A percentile compares a stretch with the other conserved stretches of the same genome.
These are phyloP conservation scores for Helarctos malayanus DNA, from an alignment of 2,797 vertebrate genomes.

Conservation along the genomic window DNA sequence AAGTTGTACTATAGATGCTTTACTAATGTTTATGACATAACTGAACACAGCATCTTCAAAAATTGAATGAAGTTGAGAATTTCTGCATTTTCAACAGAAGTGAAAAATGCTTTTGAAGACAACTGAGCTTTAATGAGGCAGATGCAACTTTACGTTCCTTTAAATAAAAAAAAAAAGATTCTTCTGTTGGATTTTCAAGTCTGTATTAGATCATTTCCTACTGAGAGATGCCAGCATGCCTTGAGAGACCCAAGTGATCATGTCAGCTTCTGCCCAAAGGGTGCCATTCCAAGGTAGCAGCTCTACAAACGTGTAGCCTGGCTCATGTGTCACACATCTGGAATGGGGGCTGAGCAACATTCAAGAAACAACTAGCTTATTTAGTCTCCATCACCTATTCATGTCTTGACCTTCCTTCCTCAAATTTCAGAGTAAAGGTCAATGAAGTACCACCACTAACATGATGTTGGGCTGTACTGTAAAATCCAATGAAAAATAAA, in stretches of 20 bases:
- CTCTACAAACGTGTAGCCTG: background rate
- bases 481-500: slow-evolving; percentile 56
- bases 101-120: slow-evolving; percentile 16
- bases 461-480: background rate
- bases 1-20: background rate
- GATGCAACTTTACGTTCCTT: background rate
- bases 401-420: background rate
- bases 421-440: background rate
- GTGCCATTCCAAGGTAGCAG: background rate
- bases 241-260: background rate
- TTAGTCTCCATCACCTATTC: background rate
- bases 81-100: background rate
- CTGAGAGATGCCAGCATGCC: background rate
- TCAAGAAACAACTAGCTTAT: background rate
- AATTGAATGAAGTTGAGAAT: background rate
- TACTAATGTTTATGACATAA: slow-evolving; percentile 10
- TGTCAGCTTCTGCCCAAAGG: background rate
- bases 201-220: background rate
- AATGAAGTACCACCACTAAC: background rate
- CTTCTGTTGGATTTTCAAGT: background rate
- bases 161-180: background rate
- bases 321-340: background rate
- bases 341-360: too few relatives aligned
- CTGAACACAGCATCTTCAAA: background rate
- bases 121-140: slow-evolving; percentile 44